Conservation (phyloP, 2,888 invertebrate species). For the Ecdyonurus torrentis region DNA sequence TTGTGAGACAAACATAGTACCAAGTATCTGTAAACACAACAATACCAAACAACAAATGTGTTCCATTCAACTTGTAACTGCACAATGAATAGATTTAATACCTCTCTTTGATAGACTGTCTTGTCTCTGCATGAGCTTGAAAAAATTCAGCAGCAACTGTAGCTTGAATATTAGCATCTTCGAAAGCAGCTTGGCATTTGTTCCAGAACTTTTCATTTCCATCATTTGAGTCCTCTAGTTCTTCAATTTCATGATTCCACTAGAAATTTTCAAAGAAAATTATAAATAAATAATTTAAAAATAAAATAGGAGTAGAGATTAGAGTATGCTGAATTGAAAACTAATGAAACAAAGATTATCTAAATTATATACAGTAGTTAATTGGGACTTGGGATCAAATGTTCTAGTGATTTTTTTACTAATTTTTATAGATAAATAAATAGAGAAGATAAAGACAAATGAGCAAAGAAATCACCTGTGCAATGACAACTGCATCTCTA, state of each 20-base stretch:
- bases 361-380: too few species aligned
- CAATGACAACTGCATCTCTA: slow-evolving; percentile 21
- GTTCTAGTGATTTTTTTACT: too few species aligned
- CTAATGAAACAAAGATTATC: too few species aligned
- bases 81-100: neutral
- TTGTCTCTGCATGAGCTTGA: slow-evolving; percentile 32
- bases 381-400: too few species aligned
- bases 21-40: slow-evolving; percentile 9
- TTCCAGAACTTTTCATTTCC: slow-evolving; percentile 33
- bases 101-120: neutral
- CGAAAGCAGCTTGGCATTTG: slow-evolving; percentile 43
- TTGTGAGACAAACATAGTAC: slow-evolving; percentile 10
- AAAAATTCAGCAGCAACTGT: slow-evolving; percentile 46
- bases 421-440: too few species aligned
- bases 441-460: too few species aligned
- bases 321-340: too few species aligned
- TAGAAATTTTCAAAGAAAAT: too few species aligned
- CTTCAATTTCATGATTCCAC: neutral
- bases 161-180: slow-evolving; percentile 39
- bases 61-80: too few species aligned
- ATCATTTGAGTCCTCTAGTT: neutral
- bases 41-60: too few species aligned
- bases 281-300: too few species aligned
- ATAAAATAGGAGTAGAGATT: too few species aligned
- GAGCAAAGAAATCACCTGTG: slow-evolving; percentile 18